These are phyloP conservation scores for Trichomalopsis sarcophagae DNA, from an alignment of 1,140 invertebrate genomes.

Conservation along the genomic window DNA sequence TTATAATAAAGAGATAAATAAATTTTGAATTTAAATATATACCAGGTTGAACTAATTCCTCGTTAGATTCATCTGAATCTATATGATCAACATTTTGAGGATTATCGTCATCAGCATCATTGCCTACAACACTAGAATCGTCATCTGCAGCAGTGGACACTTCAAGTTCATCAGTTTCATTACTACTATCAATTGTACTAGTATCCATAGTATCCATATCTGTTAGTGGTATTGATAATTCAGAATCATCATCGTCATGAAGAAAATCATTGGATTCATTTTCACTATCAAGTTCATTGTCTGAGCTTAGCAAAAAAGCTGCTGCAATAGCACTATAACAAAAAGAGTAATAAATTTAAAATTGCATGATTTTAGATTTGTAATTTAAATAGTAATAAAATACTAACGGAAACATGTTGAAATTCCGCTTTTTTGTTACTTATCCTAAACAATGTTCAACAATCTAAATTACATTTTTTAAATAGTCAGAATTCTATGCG, in stretches of 20 bases:
- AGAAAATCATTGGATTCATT: background rate
- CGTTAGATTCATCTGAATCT: background rate
- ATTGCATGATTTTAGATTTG: background rate
- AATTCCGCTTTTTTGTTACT: background rate
- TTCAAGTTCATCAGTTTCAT: background rate
- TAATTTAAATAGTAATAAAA: background rate
- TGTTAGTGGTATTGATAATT: background rate
- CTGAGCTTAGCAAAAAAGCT: background rate
- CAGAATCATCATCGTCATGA: background rate
- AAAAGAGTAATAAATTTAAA: conserved; percentile 5
- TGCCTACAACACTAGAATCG: background rate
- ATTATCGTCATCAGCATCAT: background rate
- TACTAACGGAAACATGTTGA: background rate
- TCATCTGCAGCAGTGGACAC: background rate
- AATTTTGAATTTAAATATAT: background rate
- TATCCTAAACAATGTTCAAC: background rate
- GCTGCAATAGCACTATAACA: background rate
- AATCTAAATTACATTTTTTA: background rate
- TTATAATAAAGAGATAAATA: background rate
- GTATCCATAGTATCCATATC: conserved; percentile 28
- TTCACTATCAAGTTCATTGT: conserved; percentile 24
- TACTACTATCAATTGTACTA: background rate
- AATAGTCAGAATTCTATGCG: background rate
- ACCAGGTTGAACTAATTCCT: background rate
- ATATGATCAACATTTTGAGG: background rate